These are phyloP conservation scores for Gobio occitaniae DNA, from an alignment of 2,797 vertebrate species.

Conservation along the genomic window DNA sequence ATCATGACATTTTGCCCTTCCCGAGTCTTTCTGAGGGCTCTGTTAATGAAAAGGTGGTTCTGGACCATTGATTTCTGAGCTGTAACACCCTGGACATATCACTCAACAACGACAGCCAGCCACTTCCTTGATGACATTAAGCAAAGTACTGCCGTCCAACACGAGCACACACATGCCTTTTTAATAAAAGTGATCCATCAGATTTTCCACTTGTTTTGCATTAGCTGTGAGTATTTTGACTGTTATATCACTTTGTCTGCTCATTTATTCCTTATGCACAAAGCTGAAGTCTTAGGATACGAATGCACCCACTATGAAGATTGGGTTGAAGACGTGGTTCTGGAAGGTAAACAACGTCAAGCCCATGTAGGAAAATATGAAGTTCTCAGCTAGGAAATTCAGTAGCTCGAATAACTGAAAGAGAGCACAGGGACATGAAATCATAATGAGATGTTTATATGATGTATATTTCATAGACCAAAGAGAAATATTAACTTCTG, in stretches of 20 bases:
- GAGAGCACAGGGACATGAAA: constrained; percentile 15
- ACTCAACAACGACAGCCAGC: neutral
- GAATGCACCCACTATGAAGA: constrained; percentile 93
- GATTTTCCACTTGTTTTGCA: constrained; percentile 5
- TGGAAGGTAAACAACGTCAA: constrained; percentile 96
- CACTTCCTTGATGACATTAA: constrained; percentile 17
- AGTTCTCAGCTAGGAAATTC: constrained; percentile 99
- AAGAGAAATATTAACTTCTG: neutral
- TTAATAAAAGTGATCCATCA: neutral
- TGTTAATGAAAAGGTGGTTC: constrained; percentile 6
- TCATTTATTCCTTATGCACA: neutral
- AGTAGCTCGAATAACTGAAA: constrained; percentile 95
- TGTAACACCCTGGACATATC: neutral
- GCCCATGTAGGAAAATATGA: constrained; percentile 99
- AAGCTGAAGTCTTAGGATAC: constrained; percentile 84
- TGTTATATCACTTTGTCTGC: neutral
- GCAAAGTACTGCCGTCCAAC: constrained; percentile 2
- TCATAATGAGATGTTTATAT: constrained; percentile 7
- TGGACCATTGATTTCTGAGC: constrained; percentile 15
- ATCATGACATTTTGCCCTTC: constrained; percentile 7
- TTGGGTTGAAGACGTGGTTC: constrained; percentile 93
- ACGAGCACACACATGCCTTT: neutral
- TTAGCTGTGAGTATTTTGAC: neutral
- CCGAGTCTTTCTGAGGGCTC: constrained; percentile 2
- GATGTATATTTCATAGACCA: neutral